Conservation (phyloP, 37 sponge, comb jelly and placozoan genomes). For the Spongilla lacustris region DNA sequence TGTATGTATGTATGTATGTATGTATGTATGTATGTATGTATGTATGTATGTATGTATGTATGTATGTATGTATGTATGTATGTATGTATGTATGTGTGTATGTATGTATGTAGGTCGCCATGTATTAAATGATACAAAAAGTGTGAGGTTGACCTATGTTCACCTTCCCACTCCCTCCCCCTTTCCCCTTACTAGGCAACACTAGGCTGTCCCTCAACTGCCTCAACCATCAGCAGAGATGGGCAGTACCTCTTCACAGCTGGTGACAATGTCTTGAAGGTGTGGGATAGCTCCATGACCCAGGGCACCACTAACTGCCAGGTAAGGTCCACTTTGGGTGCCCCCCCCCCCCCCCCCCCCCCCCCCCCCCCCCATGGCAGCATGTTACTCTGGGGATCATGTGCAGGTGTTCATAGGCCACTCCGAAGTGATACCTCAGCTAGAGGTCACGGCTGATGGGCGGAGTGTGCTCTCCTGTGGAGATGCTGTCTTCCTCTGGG, state of each 20-base stretch:
- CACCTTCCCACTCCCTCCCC: slow-evolving; percentile 13
- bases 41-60: slow-evolving; percentile 1
- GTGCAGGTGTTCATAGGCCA: slow-evolving; percentile 84
- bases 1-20: slow-evolving; percentile 14
- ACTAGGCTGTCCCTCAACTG: slow-evolving; percentile 18
- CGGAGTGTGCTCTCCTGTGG: slow-evolving; percentile 57
- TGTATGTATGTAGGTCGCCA: no score
- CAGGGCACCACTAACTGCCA: slow-evolving; percentile 67
- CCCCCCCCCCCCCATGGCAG: background rate
- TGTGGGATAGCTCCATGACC: slow-evolving; percentile 74
- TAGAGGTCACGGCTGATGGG: slow-evolving; percentile 39
- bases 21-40: slow-evolving; percentile 10
- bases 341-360: background rate
- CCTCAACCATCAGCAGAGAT: slow-evolving; percentile 30
- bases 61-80: slow-evolving; percentile 8
- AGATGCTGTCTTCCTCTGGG: slow-evolving; percentile 82
- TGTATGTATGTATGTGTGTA: no score
- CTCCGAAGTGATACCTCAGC: slow-evolving; percentile 43
- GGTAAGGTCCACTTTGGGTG: slow-evolving; percentile 7
- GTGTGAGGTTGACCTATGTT: background rate
- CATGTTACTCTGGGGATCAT: background rate
- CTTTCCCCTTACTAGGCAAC: slow-evolving; percentile 29
- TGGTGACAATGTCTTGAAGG: slow-evolving; percentile 66
- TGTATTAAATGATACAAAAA: no score
- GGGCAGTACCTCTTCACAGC: slow-evolving; percentile 68